These are phyloP conservation scores for Drosophila leonis DNA, from an alignment of 2,888 invertebrate species.

Conservation along the genomic window DNA sequence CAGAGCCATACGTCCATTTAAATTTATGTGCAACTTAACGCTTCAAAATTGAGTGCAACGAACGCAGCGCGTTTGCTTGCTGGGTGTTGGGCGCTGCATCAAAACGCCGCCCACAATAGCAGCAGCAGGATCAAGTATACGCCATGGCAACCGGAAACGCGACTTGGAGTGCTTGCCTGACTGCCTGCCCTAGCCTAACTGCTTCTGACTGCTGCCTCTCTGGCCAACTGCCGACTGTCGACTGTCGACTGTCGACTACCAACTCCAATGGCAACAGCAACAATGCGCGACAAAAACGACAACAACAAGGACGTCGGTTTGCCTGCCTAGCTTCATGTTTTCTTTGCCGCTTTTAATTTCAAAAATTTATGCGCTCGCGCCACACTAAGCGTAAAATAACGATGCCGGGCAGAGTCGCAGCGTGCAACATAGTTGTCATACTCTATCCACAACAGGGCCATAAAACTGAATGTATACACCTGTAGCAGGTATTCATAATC, in stretches of 20 bases:
- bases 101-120: conserved; percentile 53
- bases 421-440: conserved; percentile 61
- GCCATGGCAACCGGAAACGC: conserved; percentile 76
- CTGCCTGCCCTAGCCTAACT: conserved; percentile 49
- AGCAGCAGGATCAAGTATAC: conserved; percentile 73
- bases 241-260: conserved; percentile 1
- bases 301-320: conserved; percentile 68
- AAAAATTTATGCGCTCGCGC: conserved; percentile 82
- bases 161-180: conserved; percentile 79
- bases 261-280: conserved; percentile 48
- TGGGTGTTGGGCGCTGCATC: conserved; percentile 27
- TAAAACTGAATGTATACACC: background rate
- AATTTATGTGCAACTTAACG: conserved; percentile 82
- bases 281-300: conserved; percentile 71
- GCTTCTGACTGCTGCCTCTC: conserved; percentile 33
- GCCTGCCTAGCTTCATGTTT: conserved; percentile 80
- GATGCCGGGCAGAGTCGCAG: conserved; percentile 62
- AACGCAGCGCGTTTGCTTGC: conserved; percentile 58
- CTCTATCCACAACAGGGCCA: conserved; percentile 24
- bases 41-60: conserved; percentile 81
- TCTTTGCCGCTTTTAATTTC: conserved; percentile 80
- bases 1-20: conserved; percentile 59
- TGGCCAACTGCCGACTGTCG: conserved; percentile 1
- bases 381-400: conserved; percentile 82
- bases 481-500: background rate